Evolutionary conservation across 1,140 invertebrate species (phyloP).

Genomic region (Acromyrmex echinatior): DNA sequence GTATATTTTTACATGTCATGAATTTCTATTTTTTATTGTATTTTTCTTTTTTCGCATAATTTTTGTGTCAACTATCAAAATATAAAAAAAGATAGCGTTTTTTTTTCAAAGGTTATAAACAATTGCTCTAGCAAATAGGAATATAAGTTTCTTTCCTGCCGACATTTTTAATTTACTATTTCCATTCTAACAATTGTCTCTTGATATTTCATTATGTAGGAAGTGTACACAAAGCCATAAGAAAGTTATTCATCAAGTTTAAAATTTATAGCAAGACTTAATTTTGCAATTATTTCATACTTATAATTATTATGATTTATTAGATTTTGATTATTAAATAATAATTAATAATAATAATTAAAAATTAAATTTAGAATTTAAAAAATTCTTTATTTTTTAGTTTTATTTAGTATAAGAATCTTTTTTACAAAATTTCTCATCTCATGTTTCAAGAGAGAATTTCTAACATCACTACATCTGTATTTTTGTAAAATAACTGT

Average conservation of each 20-base stretch:
- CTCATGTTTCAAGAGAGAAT: background rate
- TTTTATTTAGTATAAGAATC: background rate
- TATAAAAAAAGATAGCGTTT: background rate
- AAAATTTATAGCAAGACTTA: background rate
- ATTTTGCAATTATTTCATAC: background rate
- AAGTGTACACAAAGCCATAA: background rate
- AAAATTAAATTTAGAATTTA: background rate
- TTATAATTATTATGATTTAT: constrained; percentile 12
- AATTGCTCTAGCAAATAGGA: background rate
- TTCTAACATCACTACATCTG: background rate
- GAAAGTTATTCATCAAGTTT: background rate
- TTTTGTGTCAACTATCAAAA: background rate
- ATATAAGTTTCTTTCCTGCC: background rate
- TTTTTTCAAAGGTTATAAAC: background rate
- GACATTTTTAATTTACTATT: background rate
- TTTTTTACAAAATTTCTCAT: background rate
- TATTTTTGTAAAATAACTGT: constrained; percentile 12
- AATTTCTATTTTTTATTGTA: constrained; percentile 29
- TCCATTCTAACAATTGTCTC: background rate
- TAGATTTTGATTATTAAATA: background rate
- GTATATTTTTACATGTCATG: constrained; percentile 21
- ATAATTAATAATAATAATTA: background rate
- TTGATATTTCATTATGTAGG: background rate
- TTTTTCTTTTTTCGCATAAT: background rate
- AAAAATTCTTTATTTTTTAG: background rate